Conservation (phyloP, 2,888 invertebrate species). For the Bimastos eiseni region DNA sequence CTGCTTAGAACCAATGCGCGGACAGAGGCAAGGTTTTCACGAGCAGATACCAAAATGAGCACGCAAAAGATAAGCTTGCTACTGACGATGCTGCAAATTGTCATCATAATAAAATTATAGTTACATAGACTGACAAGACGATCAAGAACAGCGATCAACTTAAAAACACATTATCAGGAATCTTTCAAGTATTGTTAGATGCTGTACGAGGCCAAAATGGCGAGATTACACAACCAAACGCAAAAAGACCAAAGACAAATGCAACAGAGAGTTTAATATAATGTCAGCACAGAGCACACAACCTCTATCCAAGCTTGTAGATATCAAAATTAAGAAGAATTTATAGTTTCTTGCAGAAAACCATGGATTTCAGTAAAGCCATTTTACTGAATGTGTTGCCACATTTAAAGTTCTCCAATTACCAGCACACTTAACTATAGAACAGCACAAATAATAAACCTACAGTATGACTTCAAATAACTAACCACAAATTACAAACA, state of each 20-base stretch:
- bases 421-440: background rate
- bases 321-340: background rate
- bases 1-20: no score
- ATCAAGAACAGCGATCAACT: background rate
- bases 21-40: background rate
- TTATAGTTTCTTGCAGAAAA: background rate
- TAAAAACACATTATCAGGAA: background rate
- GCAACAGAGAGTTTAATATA: background rate
- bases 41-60: background rate
- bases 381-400: background rate
- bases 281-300: background rate
- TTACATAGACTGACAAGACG: no score
- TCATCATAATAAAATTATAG: no score
- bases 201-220: background rate
- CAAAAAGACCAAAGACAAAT: background rate
- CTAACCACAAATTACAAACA: background rate
- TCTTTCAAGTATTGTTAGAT: background rate
- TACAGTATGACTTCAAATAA: background rate
- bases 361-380: background rate
- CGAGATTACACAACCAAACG: background rate
- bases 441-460: background rate
- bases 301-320: background rate
- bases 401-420: background rate
- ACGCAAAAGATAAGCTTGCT: no score
- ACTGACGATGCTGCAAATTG: no score